A percentile compares a stretch with the other conserved stretches of the same genome.
Conservation (phyloP, 2,113 vertebrate species). For the Pelecanus crispus region DNA sequence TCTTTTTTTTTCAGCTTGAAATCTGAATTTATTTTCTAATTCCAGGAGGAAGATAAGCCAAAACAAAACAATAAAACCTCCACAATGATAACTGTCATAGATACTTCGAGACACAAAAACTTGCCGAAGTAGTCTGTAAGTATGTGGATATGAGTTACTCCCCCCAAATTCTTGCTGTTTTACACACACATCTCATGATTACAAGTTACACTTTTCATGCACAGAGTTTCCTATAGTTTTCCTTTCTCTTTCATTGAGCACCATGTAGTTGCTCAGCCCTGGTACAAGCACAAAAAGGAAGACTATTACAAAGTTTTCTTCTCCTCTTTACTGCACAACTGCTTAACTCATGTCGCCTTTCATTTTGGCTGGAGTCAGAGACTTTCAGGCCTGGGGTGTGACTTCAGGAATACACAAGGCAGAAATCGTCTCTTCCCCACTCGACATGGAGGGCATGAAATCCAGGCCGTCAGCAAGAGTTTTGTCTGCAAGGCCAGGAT, state of each 20-base stretch:
- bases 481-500: neutral
- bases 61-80: neutral
- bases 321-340: neutral
- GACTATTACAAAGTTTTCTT: neutral
- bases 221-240: neutral
- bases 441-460: neutral
- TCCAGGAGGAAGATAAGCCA: neutral
- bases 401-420: neutral
- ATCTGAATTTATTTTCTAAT: neutral
- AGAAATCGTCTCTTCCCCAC: neutral
- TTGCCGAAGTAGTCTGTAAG: neutral
- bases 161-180: neutral
- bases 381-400: neutral
- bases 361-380: neutral
- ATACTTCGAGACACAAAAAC: neutral
- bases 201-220: neutral
- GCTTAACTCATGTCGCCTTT: neutral
- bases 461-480: neutral
- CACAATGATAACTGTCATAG: neutral
- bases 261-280: neutral
- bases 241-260: neutral
- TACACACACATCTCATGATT: neutral
- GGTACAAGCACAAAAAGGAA: neutral
- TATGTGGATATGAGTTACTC: neutral
- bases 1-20: neutral